A percentile compares a stretch with the other conserved stretches of the same genome.
phyloP scores from a whole-genome alignment of 2,888 invertebrate genomes.

The Campoplex capitator region DNA sequence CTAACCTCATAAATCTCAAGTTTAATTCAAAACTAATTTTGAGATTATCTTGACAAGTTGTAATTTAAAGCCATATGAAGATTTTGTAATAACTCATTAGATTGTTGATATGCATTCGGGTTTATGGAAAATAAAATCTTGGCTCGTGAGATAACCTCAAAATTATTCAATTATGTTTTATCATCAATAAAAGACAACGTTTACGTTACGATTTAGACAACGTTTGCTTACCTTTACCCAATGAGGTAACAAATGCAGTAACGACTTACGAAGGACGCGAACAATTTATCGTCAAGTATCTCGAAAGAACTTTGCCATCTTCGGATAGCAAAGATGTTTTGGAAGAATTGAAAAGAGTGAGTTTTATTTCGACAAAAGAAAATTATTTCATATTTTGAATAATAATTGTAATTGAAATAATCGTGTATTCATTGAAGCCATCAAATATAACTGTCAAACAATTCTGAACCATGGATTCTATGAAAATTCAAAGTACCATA shows the following conservation, averaged over 20 bases:
- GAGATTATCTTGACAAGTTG: not conserved
- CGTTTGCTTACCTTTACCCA: conserved; percentile 77
- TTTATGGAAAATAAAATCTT: not conserved
- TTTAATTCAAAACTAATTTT: not conserved
- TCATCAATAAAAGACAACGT: conserved; percentile 72
- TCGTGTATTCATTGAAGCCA: not conserved
- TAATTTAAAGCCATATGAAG: not conserved
- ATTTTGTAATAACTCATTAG: not conserved
- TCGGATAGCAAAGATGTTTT: conserved; percentile 77
- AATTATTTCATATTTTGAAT: not conserved
- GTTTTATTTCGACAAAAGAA: not conserved
- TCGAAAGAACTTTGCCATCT: conserved; percentile 79
- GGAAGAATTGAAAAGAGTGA: conserved; percentile 82
- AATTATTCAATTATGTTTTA: not conserved
- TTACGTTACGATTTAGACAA: conserved; percentile 73
- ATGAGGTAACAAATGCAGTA: conserved; percentile 73
- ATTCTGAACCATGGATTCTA: not conserved
- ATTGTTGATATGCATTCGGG: not conserved
- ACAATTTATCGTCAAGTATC: conserved; percentile 78
- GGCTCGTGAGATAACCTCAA: conserved; percentile 3
- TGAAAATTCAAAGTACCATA: not conserved
- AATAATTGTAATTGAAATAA: not conserved
- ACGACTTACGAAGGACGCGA: conserved; percentile 78
- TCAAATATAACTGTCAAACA: not conserved
- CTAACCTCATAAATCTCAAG: not conserved